phyloP scores from a whole-genome alignment of 2,797 vertebrate genomes.

The Enteromius radiatus region DNA sequence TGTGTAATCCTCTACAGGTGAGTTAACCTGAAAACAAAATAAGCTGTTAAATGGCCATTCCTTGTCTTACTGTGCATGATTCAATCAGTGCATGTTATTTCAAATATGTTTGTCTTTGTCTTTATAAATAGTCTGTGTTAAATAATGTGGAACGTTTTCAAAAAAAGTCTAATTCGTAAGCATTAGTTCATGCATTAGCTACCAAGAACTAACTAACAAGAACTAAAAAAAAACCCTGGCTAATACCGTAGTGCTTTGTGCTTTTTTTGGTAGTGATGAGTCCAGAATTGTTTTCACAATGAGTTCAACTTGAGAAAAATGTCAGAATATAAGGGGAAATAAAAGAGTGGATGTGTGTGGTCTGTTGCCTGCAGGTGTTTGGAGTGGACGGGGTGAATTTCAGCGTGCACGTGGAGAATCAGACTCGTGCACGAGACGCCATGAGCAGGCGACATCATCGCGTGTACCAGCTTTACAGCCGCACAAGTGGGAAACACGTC shows the following conservation, averaged over 20 bases:
- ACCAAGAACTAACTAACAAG: background rate
- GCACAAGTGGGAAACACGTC: constrained; percentile 97
- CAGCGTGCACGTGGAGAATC: constrained; percentile 98
- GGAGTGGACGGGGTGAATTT: constrained; percentile 98
- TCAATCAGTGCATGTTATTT: background rate
- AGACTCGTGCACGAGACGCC: constrained; percentile 94
- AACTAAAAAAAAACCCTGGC: background rate
- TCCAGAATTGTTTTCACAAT: constrained; percentile 4
- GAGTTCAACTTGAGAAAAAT: constrained; percentile 21
- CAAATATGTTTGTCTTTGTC: background rate
- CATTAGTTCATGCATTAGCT: background rate
- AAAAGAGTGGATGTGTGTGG: constrained; percentile 38
- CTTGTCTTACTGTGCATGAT: background rate
- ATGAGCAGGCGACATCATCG: constrained; percentile 96
- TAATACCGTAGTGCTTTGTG: background rate
- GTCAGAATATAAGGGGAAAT: constrained; percentile 1
- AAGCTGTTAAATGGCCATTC: background rate
- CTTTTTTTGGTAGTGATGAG: background rate
- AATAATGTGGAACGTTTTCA: background rate
- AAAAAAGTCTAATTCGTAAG: background rate
- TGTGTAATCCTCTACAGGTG: constrained; percentile 84
- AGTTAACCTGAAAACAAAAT: constrained; percentile 50
- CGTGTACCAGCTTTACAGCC: constrained; percentile 98
- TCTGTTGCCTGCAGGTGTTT: constrained; percentile 84
- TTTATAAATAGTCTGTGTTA: background rate